These are phyloP conservation scores for Polymixis lichenea DNA, from an alignment of 2,888 invertebrate genomes.

Conservation along the genomic window DNA sequence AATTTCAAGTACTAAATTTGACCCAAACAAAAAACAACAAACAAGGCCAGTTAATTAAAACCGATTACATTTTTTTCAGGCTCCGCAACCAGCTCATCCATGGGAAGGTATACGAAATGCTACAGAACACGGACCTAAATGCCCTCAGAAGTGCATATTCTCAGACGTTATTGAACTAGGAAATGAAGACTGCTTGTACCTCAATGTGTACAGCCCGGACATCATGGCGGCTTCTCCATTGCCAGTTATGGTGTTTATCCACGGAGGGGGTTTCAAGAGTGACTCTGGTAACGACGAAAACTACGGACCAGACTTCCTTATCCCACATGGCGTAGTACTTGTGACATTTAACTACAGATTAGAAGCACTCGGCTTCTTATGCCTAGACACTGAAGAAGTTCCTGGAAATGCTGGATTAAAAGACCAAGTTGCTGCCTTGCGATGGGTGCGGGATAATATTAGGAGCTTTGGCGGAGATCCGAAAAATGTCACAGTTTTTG, in stretches of 20 bases:
- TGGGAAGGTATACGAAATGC: constrained; percentile 75
- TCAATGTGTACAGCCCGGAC: constrained; percentile 77
- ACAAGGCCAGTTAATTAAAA: too few relatives aligned
- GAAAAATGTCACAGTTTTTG: constrained; percentile 76
- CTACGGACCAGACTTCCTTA: constrained; percentile 78
- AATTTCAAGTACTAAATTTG: too few relatives aligned
- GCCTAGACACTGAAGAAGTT: too few relatives aligned
- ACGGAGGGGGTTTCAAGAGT: constrained; percentile 75
- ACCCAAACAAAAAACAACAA: too few relatives aligned
- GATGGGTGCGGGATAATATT: too few relatives aligned
- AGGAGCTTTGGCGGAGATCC: too few relatives aligned
- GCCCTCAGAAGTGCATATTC: constrained; percentile 73
- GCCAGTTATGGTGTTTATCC: constrained; percentile 79
- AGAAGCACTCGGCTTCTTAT: constrained; percentile 71
- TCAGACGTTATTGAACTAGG: constrained; percentile 63
- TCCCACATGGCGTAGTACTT: constrained; percentile 73
- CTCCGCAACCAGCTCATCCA: constrained; percentile 69
- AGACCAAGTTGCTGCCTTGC: too few relatives aligned
- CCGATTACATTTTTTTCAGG: too few relatives aligned
- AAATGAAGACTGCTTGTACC: constrained; percentile 76
- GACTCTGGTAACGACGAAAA: constrained; percentile 73
- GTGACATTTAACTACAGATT: constrained; percentile 79
- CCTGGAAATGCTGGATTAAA: too few relatives aligned
- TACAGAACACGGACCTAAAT: constrained; percentile 69
- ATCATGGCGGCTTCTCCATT: constrained; percentile 61